A percentile compares a stretch with the other conserved stretches of the same genome.
Evolutionary conservation across 2,888 invertebrate genomes (phyloP).

Genomic region (Eueremaeus valkanovi): DNA sequence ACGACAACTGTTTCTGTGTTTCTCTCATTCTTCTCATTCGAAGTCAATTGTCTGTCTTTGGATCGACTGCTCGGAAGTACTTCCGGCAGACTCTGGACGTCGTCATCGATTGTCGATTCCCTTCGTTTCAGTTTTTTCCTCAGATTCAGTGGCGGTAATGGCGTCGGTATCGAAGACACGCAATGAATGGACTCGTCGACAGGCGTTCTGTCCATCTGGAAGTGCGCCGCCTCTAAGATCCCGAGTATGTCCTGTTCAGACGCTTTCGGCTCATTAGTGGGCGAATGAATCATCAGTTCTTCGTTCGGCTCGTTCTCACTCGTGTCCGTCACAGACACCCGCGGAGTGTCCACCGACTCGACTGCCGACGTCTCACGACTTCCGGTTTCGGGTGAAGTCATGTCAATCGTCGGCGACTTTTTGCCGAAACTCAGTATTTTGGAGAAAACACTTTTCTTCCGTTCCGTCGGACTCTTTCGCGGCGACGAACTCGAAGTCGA

Average conservation of each 20-base stretch:
- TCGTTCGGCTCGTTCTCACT: slow-evolving; percentile 33
- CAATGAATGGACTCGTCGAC: slow-evolving; percentile 25
- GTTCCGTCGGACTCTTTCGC: slow-evolving; percentile 38
- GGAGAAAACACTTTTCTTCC: slow-evolving; percentile 26
- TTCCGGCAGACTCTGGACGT: slow-evolving; percentile 40
- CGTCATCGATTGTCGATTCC: slow-evolving; percentile 38
- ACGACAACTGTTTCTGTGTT: slow-evolving; percentile 28
- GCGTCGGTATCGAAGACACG: too few species aligned
- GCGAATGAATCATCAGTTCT: slow-evolving; percentile 27
- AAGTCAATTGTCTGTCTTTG: slow-evolving; percentile 23
- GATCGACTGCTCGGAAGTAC: slow-evolving; percentile 37
- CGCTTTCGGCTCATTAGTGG: slow-evolving; percentile 30
- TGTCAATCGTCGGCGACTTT: slow-evolving; percentile 6
- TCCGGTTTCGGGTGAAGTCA: slow-evolving; percentile 7
- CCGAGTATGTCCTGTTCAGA: slow-evolving; percentile 37
- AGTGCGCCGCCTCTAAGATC: slow-evolving; percentile 28
- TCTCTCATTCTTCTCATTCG: not conserved
- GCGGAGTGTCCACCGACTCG: slow-evolving; percentile 16
- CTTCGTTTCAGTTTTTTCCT: slow-evolving; percentile 40
- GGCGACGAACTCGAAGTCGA: slow-evolving; percentile 42
- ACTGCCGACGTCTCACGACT: not conserved
- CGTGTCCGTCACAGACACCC: slow-evolving; percentile 38
- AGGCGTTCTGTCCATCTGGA: not conserved
- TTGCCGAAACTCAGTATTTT: slow-evolving; percentile 1
- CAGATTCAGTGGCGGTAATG: slow-evolving; percentile 36